Percentiles rank a stretch among this genome's conserved stretches.
phyloP scores from a whole-genome alignment of 2,797 vertebrate genomes.

The Chelonia mydas region DNA sequence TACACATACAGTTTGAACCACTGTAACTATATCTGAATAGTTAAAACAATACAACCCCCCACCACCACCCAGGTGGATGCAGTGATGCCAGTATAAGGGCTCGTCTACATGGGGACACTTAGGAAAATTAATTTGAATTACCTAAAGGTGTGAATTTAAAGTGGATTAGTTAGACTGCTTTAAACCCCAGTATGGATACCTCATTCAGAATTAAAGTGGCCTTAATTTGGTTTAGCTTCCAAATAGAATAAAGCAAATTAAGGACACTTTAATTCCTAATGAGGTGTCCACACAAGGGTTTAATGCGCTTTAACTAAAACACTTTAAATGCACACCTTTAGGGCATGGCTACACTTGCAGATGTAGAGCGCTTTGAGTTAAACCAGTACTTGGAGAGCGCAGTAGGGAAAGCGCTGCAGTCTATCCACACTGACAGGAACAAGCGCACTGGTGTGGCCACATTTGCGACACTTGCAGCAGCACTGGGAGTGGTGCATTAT shows the following conservation, averaged over 20 bases:
- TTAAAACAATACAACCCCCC: not conserved
- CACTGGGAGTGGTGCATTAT: no score
- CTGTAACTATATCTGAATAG: not conserved
- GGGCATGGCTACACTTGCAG: no score
- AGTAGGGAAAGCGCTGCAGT: no score
- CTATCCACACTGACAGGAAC: no score
- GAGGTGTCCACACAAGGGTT: not conserved
- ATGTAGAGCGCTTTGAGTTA: no score
- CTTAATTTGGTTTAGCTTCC: not conserved
- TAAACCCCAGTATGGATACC: not conserved
- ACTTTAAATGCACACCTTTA: not conserved
- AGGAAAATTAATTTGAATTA: not conserved
- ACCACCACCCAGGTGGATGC: not conserved
- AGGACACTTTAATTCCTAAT: not conserved
- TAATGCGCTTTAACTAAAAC: not conserved
- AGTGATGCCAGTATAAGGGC: not conserved
- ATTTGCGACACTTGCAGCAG: no score
- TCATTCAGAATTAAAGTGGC: not conserved
- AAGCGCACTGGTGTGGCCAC: no score
- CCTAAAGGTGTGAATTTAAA: not conserved
- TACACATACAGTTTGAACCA: not conserved
- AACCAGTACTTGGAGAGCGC: no score
- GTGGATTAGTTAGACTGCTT: not conserved
- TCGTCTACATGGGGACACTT: not conserved
- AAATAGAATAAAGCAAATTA: not conserved